phyloP scores from a whole-genome alignment of 2,113 vertebrate genomes.

The Cathartes aura region DNA sequence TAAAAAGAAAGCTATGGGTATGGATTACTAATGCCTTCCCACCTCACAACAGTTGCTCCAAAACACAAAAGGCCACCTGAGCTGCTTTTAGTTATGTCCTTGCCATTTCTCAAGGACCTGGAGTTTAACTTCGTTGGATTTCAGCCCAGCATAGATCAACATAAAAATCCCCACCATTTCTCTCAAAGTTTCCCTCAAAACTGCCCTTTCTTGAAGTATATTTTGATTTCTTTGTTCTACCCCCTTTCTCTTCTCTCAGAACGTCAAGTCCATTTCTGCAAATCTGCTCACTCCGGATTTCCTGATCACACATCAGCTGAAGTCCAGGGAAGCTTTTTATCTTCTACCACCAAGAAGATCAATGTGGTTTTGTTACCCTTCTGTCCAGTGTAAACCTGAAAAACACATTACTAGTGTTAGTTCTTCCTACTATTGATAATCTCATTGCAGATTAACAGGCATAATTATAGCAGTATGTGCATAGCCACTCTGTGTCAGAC shows the following conservation, averaged over 20 bases:
- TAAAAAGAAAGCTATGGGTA: constrained; percentile 55
- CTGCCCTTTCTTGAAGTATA: background rate
- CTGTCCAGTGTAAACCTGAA: background rate
- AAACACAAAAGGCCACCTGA: constrained; percentile 45
- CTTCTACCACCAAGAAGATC: background rate
- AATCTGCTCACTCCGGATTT: background rate
- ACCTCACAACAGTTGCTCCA: constrained; percentile 29
- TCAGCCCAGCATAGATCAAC: background rate
- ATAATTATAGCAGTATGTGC: background rate
- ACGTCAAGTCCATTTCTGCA: background rate
- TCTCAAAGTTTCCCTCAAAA: background rate
- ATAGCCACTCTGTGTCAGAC: background rate
- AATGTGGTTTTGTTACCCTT: background rate
- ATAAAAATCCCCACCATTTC: background rate
- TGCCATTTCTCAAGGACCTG: constrained; percentile 39
- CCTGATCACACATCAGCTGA: background rate
- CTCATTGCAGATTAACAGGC: background rate
- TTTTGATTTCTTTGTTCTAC: background rate
- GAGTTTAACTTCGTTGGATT: background rate
- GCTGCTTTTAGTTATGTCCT: constrained; percentile 21
- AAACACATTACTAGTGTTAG: background rate
- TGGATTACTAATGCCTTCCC: constrained; percentile 48
- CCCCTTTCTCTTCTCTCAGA: background rate
- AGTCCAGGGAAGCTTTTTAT: background rate
- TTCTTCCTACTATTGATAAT: background rate